A percentile compares a stretch with the other conserved stretches of the same genome.
phyloP scores from a whole-genome alignment of 2,888 invertebrate species.

The Enchytraeus crypticus region DNA sequence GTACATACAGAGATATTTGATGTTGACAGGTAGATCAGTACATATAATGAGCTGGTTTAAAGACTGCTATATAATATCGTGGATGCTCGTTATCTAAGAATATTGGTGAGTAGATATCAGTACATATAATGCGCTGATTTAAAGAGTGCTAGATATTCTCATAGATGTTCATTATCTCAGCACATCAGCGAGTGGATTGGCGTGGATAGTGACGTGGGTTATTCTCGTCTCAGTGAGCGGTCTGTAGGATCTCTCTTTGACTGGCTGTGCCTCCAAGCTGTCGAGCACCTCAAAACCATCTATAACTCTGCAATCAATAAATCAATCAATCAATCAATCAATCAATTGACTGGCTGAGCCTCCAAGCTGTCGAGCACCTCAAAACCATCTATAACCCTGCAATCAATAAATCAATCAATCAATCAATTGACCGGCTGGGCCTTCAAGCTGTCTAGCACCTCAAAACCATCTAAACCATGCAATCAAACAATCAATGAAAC shows the following conservation, averaged over 20 bases:
- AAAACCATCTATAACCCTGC: conserved; percentile 90
- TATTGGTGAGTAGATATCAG: too few relatives aligned
- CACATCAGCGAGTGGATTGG: conserved; percentile 90
- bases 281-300: conserved; percentile 93
- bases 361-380: conserved; percentile 91
- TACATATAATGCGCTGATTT: too few relatives aligned
- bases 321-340: too few relatives aligned
- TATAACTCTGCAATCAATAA: conserved; percentile 67
- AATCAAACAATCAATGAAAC: conserved; percentile 48
- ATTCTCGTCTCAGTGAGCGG: conserved; percentile 80
- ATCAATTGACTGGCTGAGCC: conserved; percentile 85
- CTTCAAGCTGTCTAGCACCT: conserved; percentile 88
- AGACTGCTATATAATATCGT: too few relatives aligned
- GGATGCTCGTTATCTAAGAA: too few relatives aligned
- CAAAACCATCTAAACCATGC: conserved; percentile 90
- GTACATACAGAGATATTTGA: too few relatives aligned
- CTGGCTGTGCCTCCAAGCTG: conserved; percentile 85
- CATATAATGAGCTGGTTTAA: too few relatives aligned
- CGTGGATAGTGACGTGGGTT: conserved; percentile 85
- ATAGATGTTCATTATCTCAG: too few relatives aligned
- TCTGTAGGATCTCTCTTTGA: conserved; percentile 83
- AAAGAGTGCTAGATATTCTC: too few relatives aligned
- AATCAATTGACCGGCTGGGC: conserved; percentile 82
- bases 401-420: conserved; percentile 44
- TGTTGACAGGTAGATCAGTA: too few relatives aligned